Evolutionary conservation across 2,113 vertebrate genomes (phyloP).

Genomic region (Laterallus jamaicensis): DNA sequence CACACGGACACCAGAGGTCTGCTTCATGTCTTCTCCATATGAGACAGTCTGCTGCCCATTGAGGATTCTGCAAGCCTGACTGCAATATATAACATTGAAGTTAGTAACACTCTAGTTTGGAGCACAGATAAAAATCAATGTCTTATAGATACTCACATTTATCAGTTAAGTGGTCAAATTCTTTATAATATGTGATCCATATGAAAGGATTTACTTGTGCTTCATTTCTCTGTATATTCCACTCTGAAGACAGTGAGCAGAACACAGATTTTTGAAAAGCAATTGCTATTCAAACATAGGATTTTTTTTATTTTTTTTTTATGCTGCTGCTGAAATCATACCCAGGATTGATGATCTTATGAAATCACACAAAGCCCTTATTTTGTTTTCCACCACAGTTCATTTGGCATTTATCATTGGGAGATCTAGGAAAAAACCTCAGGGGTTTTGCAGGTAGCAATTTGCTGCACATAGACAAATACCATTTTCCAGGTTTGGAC

Average conservation of each 20-base stretch:
- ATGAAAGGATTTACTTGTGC: background rate
- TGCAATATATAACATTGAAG: background rate
- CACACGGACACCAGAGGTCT: background rate
- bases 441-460: background rate
- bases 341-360: background rate
- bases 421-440: background rate
- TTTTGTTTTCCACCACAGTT: background rate
- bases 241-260: background rate
- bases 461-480: background rate
- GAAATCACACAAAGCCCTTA: background rate
- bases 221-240: background rate
- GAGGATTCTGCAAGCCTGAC: background rate
- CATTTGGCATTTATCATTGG: background rate
- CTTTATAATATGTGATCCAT: background rate
- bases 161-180: background rate
- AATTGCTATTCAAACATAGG: background rate
- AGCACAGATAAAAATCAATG: conserved; percentile 7
- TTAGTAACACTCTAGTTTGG: background rate
- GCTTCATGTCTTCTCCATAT: background rate
- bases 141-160: background rate
- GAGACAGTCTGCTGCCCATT: background rate
- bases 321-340: background rate
- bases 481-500: background rate
- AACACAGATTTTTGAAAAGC: background rate
- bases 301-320: background rate